These are phyloP conservation scores for Pseudomyrmex pallidus DNA, from an alignment of 1,140 invertebrate genomes.

Conservation along the genomic window DNA sequence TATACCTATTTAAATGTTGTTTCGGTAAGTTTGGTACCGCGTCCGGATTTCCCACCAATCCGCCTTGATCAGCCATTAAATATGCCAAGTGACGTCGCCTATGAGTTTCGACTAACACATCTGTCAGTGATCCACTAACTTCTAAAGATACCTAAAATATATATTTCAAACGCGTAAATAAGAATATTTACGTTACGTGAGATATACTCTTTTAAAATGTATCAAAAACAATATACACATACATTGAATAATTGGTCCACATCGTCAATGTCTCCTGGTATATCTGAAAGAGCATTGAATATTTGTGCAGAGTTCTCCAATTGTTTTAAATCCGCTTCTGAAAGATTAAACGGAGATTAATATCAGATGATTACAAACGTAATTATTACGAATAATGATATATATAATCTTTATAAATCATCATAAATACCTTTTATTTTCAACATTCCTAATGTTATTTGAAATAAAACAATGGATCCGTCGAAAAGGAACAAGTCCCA, in stretches of 20 bases:
- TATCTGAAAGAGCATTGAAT: constrained; percentile 97
- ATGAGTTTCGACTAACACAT: constrained; percentile 95
- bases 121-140: constrained; percentile 90
- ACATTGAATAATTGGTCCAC: constrained; percentile 92
- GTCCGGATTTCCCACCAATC: constrained; percentile 95
- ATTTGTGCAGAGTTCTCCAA: constrained; percentile 98
- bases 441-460: constrained; percentile 97
- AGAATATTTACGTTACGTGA: constrained; percentile 77
- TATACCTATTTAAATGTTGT: constrained; percentile 91
- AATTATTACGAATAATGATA: constrained; percentile 28
- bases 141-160: constrained; percentile 85
- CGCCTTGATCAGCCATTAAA: constrained; percentile 98
- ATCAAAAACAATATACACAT: constrained; percentile 58
- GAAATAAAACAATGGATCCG: constrained; percentile 98
- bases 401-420: constrained; percentile 1
- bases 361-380: constrained; percentile 27
- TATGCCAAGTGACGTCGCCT: constrained; percentile 96
- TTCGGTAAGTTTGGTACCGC: constrained; percentile 95
- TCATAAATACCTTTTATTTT: constrained; percentile 91
- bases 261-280: constrained; percentile 96
- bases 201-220: constrained; percentile 73
- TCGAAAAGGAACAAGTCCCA: constrained; percentile 99
- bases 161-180: constrained; percentile 34
- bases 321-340: constrained; percentile 92
- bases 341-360: constrained; percentile 37